These are phyloP conservation scores for Oscheius sp. DNA, from an alignment of 2,888 invertebrate species.

Conservation along the genomic window DNA sequence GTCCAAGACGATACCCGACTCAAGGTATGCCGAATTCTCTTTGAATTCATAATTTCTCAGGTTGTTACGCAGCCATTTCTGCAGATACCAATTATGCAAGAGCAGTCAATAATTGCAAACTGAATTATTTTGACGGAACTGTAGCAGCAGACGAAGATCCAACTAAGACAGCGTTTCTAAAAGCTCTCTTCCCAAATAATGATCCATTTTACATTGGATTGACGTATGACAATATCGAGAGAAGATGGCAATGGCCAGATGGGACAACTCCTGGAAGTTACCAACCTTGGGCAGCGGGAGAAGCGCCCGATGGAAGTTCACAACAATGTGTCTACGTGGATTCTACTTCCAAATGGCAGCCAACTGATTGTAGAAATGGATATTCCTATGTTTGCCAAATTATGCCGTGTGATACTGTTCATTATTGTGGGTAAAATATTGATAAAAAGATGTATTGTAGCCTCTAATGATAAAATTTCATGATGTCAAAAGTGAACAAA, in stretches of 20 bases:
- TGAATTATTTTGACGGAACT: constrained; percentile 12
- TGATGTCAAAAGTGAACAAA: too few species aligned
- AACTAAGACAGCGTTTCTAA: neutral
- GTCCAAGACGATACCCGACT: neutral
- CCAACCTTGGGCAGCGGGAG: constrained; percentile 1
- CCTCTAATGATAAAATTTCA: too few species aligned
- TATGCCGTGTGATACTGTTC: neutral
- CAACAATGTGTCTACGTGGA: neutral
- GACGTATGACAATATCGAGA: neutral
- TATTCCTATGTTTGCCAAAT: constrained; percentile 12
- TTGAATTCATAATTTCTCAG: neutral
- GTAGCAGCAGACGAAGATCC: constrained; percentile 3
- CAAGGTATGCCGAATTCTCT: neutral
- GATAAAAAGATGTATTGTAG: too few species aligned
- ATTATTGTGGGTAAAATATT: too few species aligned
- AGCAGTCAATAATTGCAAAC: constrained; percentile 24
- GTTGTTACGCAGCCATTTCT: neutral
- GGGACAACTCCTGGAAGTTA: constrained; percentile 13
- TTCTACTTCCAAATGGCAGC: neutral
- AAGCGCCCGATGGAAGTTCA: neutral
- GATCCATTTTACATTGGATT: constrained; percentile 23
- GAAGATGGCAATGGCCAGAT: constrained; percentile 27
- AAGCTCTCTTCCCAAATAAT: neutral
- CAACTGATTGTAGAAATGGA: constrained; percentile 9
- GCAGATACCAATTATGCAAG: neutral